phyloP scores from a whole-genome alignment of 2,113 vertebrate genomes.

The Trogon surrucura region DNA sequence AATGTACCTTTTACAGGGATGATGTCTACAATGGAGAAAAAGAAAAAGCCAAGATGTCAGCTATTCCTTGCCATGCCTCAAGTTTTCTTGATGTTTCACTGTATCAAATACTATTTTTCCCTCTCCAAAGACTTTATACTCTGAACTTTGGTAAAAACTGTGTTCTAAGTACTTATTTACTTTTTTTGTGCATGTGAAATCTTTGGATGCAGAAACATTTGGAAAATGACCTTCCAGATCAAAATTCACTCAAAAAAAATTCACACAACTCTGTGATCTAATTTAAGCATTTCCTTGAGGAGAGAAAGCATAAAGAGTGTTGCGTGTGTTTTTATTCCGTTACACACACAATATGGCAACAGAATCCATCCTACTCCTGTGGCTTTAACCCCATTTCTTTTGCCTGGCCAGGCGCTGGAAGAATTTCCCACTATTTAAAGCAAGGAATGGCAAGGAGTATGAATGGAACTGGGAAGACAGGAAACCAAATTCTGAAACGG shows the following conservation, averaged over 20 bases:
- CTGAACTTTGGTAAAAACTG: neutral
- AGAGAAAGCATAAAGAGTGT: neutral
- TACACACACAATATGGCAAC: neutral
- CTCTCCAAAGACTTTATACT: neutral
- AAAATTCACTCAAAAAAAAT: neutral
- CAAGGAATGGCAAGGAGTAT: neutral
- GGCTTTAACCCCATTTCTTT: neutral
- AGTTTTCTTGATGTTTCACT: neutral
- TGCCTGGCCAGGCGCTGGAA: neutral
- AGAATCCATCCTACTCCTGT: neutral
- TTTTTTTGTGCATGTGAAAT: neutral
- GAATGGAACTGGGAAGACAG: neutral
- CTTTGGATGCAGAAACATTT: neutral
- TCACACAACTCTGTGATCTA: neutral
- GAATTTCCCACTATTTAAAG: neutral
- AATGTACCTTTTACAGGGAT: neutral
- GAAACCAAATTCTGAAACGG: neutral
- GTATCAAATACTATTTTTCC: neutral
- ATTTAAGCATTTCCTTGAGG: neutral
- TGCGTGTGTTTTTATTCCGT: neutral
- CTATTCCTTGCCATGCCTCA: neutral
- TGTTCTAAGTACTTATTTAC: neutral
- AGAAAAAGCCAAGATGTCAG: neutral
- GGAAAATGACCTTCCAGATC: neutral
- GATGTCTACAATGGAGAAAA: neutral